Evolutionary conservation across 2,113 vertebrate species (phyloP).

Genomic region (Oncorhynchus keta): DNA sequence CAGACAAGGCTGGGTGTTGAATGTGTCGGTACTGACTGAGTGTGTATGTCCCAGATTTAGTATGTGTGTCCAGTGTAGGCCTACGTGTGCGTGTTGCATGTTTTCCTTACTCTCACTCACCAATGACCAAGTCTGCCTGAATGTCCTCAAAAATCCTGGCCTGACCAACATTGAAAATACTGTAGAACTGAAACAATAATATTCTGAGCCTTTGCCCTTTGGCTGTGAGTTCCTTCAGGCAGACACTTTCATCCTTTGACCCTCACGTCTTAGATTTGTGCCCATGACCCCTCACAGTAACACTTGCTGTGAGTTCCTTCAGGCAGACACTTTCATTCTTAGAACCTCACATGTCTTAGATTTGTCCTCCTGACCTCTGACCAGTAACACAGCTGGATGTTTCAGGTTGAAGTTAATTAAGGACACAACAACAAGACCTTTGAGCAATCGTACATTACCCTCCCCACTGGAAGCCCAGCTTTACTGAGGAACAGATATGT

Average conservation of each 20-base stretch:
- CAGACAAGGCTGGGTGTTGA: neutral
- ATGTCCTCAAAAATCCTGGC: neutral
- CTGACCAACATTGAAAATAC: neutral
- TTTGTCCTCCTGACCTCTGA: too few relatives aligned
- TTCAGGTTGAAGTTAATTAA: constrained; percentile 31
- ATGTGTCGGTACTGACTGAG: neutral
- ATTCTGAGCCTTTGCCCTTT: neutral
- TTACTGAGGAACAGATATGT: constrained; percentile 23
- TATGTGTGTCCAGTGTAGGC: neutral
- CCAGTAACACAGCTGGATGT: too few relatives aligned
- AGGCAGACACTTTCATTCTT: neutral
- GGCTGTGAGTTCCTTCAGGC: neutral
- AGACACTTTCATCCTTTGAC: constrained; percentile 17
- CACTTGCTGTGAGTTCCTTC: neutral
- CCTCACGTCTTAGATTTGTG: neutral
- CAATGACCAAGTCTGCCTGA: neutral
- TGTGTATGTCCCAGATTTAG: neutral
- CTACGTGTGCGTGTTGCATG: neutral
- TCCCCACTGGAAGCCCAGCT: constrained; percentile 12
- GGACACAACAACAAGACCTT: constrained; percentile 23
- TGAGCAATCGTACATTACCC: constrained; percentile 1
- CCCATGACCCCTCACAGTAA: neutral
- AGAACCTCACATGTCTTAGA: neutral
- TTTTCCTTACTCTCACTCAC: neutral
- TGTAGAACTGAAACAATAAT: neutral